Percentiles rank a stretch among this genome's conserved stretches.
Evolutionary conservation across 2,113 vertebrate genomes (phyloP).

Genomic region (Scophthalmus maximus): DNA sequence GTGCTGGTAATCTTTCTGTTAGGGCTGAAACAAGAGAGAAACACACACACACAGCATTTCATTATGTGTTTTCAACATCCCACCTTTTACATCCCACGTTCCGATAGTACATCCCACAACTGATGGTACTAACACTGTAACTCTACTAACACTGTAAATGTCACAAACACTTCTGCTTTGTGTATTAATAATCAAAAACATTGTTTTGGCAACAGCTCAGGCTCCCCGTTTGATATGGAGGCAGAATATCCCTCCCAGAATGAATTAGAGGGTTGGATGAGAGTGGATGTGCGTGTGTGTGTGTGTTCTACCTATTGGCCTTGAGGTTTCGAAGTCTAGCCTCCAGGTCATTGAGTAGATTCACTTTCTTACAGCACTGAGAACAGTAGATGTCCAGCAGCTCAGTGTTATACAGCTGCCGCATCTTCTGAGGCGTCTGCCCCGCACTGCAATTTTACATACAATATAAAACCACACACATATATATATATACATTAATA

Average conservation of each 20-base stretch:
- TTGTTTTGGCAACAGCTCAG: conserved; percentile 46
- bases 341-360: conserved; percentile 95
- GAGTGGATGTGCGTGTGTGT: background rate
- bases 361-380: conserved; percentile 98
- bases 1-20: conserved; percentile 96
- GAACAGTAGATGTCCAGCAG: conserved; percentile 94
- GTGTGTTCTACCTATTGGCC: conserved; percentile 88
- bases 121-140: background rate
- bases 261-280: background rate
- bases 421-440: conserved; percentile 92
- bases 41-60: background rate
- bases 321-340: conserved; percentile 94
- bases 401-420: conserved; percentile 87
- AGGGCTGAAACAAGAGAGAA: conserved; percentile 84
- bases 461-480: background rate
- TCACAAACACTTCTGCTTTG: no score
- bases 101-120: no score
- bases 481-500: background rate
- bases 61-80: no score
- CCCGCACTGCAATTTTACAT: conserved; percentile 85
- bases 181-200: no score
- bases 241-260: conserved; percentile 16
- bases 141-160: no score
- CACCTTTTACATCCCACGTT: no score
- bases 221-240: conserved; percentile 36